These are phyloP conservation scores for Rhodeus uyekii DNA, from an alignment of 2,797 vertebrate genomes.

Conservation along the genomic window DNA sequence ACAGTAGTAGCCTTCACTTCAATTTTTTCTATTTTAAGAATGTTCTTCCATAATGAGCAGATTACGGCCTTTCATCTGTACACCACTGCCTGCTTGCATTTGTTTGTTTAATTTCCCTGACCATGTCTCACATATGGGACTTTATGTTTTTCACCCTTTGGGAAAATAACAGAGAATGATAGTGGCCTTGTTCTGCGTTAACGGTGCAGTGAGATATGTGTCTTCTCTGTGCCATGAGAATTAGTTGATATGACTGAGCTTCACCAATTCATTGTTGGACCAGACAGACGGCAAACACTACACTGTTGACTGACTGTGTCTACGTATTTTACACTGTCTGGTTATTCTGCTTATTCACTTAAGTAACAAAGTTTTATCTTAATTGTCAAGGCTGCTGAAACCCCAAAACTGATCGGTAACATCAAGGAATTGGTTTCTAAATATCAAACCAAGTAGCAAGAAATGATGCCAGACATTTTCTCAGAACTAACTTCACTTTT, in stretches of 20 bases:
- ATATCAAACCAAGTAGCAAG: conserved; percentile 24
- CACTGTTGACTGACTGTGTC: conserved; percentile 55
- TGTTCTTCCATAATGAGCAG: conserved; percentile 7
- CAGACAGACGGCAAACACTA: conserved; percentile 68
- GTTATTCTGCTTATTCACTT: conserved; percentile 47
- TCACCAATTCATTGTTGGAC: conserved; percentile 31
- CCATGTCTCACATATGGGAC: conserved; percentile 21
- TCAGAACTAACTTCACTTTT: conserved; percentile 43
- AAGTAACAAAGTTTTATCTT: neutral
- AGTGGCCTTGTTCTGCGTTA: conserved; percentile 25
- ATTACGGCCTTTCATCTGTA: conserved; percentile 35
- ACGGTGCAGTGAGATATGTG: conserved; percentile 39
- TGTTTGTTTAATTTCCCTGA: conserved; percentile 32
- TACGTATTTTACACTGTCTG: conserved; percentile 40
- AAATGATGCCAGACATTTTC: conserved; percentile 38
- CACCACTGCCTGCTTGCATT: conserved; percentile 21
- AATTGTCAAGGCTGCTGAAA: neutral
- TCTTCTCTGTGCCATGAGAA: conserved; percentile 34
- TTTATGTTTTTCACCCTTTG: conserved; percentile 31
- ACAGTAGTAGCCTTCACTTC: conserved; percentile 39
- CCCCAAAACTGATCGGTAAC: neutral
- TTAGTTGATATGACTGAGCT: conserved; percentile 41
- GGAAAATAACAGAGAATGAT: conserved; percentile 29
- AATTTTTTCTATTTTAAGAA: conserved; percentile 38
- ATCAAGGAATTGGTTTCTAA: neutral